phyloP scores from a whole-genome alignment of 2,113 vertebrate genomes.

The Mustela nigripes region DNA sequence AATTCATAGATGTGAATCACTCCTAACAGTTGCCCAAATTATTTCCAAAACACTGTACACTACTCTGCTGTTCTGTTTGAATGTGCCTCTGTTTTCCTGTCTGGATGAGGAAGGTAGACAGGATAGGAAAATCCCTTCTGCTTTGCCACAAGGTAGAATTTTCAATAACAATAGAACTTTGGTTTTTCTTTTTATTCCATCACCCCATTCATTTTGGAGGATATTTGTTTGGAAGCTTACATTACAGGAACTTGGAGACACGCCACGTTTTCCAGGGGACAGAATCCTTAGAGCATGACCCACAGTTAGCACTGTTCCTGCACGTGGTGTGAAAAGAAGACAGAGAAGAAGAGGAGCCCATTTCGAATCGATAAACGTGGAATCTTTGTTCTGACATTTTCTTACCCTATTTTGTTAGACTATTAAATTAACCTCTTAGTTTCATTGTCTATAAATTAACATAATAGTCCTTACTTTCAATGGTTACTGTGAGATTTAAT shows the following conservation, averaged over 20 bases:
- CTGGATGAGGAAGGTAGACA: neutral
- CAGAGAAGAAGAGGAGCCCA: rapidly evolving
- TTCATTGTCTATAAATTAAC: neutral
- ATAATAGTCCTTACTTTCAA: neutral
- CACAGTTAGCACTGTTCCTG: neutral
- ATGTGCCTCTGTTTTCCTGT: neutral
- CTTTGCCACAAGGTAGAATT: neutral
- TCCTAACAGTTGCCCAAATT: neutral
- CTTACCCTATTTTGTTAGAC: neutral
- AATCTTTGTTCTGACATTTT: neutral
- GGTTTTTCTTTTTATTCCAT: neutral
- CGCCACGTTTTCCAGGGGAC: neutral
- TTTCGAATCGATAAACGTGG: neutral
- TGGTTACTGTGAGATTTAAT: neutral
- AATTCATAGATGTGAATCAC: neutral
- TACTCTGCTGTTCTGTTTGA: neutral
- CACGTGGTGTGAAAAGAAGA: rapidly evolving
- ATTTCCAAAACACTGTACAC: neutral
- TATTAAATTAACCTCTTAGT: neutral
- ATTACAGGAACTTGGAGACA: neutral
- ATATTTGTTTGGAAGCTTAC: neutral
- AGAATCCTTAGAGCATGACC: neutral
- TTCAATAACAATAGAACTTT: neutral
- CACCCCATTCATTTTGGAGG: neutral
- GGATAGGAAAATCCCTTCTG: neutral